Evolutionary conservation across 2,113 vertebrate species (phyloP).

Genomic region (Hemibagrus wyckioides): DNA sequence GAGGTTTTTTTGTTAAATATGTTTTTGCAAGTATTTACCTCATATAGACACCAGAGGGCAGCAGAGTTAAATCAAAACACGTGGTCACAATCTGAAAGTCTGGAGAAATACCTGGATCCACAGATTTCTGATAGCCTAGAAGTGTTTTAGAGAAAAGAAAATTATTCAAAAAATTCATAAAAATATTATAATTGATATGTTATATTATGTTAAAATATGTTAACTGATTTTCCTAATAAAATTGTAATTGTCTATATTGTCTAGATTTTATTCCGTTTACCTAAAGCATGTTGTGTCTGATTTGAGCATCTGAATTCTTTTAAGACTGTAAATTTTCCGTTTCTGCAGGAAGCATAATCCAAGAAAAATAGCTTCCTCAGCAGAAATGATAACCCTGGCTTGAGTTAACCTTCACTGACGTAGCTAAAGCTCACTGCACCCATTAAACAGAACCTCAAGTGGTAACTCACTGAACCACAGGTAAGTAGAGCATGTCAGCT

Average conservation of each 20-base stretch:
- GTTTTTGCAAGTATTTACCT: conserved; percentile 68
- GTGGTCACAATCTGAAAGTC: conserved; percentile 74
- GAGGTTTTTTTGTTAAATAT: background rate
- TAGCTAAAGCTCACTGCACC: conserved; percentile 44
- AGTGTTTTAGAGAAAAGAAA: background rate
- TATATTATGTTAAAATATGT: too few species aligned
- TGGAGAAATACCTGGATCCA: conserved; percentile 78
- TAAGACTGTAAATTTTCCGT: background rate
- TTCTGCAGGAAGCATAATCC: conserved; percentile 50
- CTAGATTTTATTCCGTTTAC: background rate
- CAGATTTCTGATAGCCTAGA: conserved; percentile 80
- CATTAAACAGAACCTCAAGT: conserved; percentile 58
- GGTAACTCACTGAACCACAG: conserved; percentile 61
- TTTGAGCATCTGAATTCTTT: background rate
- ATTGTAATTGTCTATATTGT: too few species aligned
- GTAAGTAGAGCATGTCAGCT: conserved; percentile 48
- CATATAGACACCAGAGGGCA: conserved; percentile 85
- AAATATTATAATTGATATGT: background rate
- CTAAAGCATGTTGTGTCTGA: background rate
- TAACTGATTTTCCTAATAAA: background rate
- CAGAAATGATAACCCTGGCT: conserved; percentile 53
- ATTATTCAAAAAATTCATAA: background rate
- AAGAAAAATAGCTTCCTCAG: conserved; percentile 60
- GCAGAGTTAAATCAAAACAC: conserved; percentile 79
- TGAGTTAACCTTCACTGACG: conserved; percentile 60